A percentile compares a stretch with the other conserved stretches of the same genome.
Conservation (phyloP, 30 jellyfish, hydroid and myxozoan genomes). For the Hydractinia symbiolongicarpus region DNA sequence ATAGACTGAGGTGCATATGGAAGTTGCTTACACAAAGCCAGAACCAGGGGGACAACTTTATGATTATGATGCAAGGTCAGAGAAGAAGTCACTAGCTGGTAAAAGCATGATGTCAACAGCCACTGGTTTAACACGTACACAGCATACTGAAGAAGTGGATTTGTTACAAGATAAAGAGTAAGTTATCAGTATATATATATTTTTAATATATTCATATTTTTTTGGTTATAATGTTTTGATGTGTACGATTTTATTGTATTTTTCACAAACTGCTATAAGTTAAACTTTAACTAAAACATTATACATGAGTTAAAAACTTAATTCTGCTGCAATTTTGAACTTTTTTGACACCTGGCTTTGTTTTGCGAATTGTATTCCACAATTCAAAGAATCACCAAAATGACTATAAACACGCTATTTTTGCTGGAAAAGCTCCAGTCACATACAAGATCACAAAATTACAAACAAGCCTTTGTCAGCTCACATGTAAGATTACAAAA, state of each 20-base stretch:
- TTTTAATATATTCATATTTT: too few relatives aligned
- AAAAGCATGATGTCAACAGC: slow-evolving; percentile 30
- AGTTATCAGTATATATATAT: neutral
- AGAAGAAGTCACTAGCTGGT: slow-evolving; percentile 28
- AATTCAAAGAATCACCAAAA: too few relatives aligned
- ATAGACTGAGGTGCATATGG: slow-evolving; percentile 38
- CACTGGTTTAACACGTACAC: neutral
- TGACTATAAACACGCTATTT: too few relatives aligned
- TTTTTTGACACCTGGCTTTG: neutral
- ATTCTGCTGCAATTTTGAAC: slow-evolving; percentile 1
- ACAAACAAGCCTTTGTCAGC: too few relatives aligned
- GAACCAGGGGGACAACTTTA: slow-evolving; percentile 42
- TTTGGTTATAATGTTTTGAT: too few relatives aligned
- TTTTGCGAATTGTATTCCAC: too few relatives aligned
- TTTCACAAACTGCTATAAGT: neutral
- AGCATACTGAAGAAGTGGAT: slow-evolving; percentile 21
- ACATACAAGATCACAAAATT: too few relatives aligned
- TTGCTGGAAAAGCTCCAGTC: too few relatives aligned
- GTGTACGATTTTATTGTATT: too few relatives aligned
- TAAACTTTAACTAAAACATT: neutral
- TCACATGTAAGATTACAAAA: too few relatives aligned
- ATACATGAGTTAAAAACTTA: neutral
- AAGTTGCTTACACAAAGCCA: slow-evolving; percentile 38
- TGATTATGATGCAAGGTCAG: slow-evolving; percentile 34
- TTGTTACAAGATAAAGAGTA: slow-evolving; percentile 65